phyloP scores from a whole-genome alignment of 2,888 invertebrate species.

The Lampropteryx suffumata region DNA sequence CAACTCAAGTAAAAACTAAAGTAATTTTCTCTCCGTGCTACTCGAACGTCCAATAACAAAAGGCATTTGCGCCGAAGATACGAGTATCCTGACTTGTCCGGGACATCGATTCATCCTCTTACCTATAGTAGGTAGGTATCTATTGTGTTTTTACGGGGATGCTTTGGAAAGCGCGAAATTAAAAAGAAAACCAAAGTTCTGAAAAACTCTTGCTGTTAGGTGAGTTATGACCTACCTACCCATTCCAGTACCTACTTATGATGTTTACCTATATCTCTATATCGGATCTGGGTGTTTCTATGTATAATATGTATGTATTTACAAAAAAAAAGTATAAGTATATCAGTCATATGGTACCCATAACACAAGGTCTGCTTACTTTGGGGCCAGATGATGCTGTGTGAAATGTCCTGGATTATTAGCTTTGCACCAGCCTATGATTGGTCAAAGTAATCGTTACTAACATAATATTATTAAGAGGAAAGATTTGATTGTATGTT shows the following conservation, averaged over 20 bases:
- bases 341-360: too few species aligned
- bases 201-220: conserved; percentile 22
- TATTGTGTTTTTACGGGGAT: conserved; percentile 19
- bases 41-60: conserved; percentile 23
- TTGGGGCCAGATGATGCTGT: too few species aligned
- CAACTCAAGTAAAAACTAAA: conserved; percentile 12
- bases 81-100: conserved; percentile 19
- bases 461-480: neutral
- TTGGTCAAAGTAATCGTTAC: neutral
- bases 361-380: too few species aligned
- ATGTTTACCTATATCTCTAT: neutral
- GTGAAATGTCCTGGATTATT: too few species aligned
- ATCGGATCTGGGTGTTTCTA: too few species aligned
- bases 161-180: conserved; percentile 19
- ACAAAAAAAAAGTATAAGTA: too few species aligned
- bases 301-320: too few species aligned
- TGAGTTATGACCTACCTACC: neutral
- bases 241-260: neutral
- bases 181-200: conserved; percentile 21
- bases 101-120: conserved; percentile 34
- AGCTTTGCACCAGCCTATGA: too few species aligned
- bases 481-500: too few species aligned
- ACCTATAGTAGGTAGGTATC: conserved; percentile 9
- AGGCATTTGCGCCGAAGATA: conserved; percentile 34
- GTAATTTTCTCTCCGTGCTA: conserved; percentile 15